Conservation (phyloP, 2,113 vertebrate genomes). For the Pachycephala philippinensis region DNA sequence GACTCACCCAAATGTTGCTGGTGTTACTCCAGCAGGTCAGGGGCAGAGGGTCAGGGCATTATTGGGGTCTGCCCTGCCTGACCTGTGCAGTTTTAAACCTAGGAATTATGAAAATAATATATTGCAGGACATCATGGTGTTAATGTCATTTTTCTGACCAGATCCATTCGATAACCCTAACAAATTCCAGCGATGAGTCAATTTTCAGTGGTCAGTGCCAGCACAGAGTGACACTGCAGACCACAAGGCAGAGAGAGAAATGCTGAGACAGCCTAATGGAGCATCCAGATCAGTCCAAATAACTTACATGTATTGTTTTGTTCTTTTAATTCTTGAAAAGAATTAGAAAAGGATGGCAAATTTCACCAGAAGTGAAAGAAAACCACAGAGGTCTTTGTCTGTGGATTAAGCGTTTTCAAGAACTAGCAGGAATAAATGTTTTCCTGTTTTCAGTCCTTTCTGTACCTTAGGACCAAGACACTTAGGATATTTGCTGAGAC, state of each 20-base stretch:
- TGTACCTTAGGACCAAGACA: background rate
- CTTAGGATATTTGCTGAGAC: background rate
- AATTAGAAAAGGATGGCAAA: background rate
- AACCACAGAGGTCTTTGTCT: background rate
- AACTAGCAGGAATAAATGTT: background rate
- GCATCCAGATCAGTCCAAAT: background rate
- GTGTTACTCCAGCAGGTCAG: background rate
- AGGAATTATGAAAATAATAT: background rate
- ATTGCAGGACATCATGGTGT: background rate
- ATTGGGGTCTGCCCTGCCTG: background rate
- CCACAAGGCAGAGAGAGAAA: background rate
- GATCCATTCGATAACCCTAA: background rate
- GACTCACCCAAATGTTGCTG: fast-evolving
- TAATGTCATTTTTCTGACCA: background rate
- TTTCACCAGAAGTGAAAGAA: slow-evolving; percentile 22
- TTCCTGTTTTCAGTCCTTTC: background rate
- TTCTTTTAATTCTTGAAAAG: slow-evolving; percentile 20
- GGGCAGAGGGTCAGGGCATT: fast-evolving
- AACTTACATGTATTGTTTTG: background rate
- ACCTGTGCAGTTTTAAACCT: background rate
- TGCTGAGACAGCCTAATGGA: background rate
- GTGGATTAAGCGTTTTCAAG: background rate
- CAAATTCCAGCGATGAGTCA: background rate
- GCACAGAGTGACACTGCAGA: background rate
- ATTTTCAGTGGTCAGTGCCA: background rate